A percentile compares a stretch with the other conserved stretches of the same genome.
These are phyloP conservation scores for Stenolophus ochropezus DNA, from an alignment of 2,888 invertebrate species.

Conservation along the genomic window DNA sequence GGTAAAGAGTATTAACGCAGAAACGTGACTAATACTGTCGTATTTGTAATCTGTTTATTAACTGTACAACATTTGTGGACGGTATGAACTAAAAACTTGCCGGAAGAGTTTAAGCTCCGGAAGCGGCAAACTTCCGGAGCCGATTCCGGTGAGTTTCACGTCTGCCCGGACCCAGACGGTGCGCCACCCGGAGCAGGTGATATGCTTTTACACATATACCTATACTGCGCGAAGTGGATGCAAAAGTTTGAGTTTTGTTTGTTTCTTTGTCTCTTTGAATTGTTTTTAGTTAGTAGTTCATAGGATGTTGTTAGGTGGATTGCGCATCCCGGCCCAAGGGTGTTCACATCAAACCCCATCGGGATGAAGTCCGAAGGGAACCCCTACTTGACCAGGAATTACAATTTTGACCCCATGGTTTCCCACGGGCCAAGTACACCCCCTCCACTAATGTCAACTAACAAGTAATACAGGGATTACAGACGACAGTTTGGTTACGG, in stretches of 20 bases:
- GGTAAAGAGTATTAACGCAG: neutral
- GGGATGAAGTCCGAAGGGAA: too few species aligned
- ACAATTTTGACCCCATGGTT: too few species aligned
- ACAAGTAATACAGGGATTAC: too few species aligned
- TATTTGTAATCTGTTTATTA: neutral
- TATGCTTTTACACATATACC: too few species aligned
- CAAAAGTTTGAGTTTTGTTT: too few species aligned
- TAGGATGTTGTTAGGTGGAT: neutral
- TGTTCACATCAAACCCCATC: neutral
- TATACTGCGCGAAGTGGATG: too few species aligned
- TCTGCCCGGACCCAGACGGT: neutral
- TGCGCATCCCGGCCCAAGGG: neutral
- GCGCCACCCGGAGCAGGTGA: too few species aligned
- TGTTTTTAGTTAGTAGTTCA: neutral
- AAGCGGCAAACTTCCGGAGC: neutral
- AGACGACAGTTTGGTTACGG: too few species aligned
- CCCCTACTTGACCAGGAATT: too few species aligned
- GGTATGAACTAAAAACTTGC: conserved; percentile 11
- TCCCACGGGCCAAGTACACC: too few species aligned
- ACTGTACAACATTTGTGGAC: conserved; percentile 2
- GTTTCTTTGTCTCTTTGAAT: neutral
- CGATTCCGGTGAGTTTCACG: neutral
- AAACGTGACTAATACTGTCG: neutral
- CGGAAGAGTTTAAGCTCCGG: neutral
- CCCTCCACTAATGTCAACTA: too few species aligned